Base-by-base conservation (phyloP, 2,797 vertebrate species). In the Leptodactylus fallax region DNA sequence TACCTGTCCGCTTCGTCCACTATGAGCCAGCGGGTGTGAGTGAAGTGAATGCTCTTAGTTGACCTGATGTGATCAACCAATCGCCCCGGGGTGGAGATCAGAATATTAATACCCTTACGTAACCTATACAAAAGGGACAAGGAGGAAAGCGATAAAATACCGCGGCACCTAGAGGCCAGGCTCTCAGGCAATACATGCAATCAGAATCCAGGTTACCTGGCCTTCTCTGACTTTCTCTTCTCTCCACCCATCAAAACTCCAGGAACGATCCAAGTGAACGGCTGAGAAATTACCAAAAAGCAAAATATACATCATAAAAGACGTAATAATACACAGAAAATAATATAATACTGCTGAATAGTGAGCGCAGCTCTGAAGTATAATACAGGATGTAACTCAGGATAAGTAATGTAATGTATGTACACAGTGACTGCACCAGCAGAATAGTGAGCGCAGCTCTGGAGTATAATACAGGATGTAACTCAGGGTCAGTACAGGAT, bases 221-320 rank as follows among this genome's bases (percentile, higher is more conserved):
- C 97, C 91, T 99, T 99, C 93, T 99, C 98, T 0, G 98, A 96
- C 90, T 99, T 99, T 90, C 94, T 97, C 94, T 98, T 99, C 93
- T 99, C 98, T 93, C 98, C 98, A 58, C 98, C 98, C 97, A 99
- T 99, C 79, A 99, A 91, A n/a, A 99, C 96, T 55, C 98, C 98
- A 0, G 98, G 97, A 61, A 99, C 98, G 84, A 97, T 98, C 98
- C 94, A 94, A 65, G 90, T 92, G 85, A 95, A 96, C 0, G 95
- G 95, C 95, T 96, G 87, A 16, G 90, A 76, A 88, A 53, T 8
- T 3, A 9, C 12, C 51, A 36, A 17, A 76, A 21, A 49, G 14
- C 0, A 7, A 21, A 72, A 21, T 17, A 19, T 36, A 0, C 27
- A 71, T 27, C 5, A 71, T 67, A 17, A 16, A 45, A 17, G 11